phyloP scores from a whole-genome alignment of 1,140 invertebrate species.

The Habropoda laboriosa region DNA sequence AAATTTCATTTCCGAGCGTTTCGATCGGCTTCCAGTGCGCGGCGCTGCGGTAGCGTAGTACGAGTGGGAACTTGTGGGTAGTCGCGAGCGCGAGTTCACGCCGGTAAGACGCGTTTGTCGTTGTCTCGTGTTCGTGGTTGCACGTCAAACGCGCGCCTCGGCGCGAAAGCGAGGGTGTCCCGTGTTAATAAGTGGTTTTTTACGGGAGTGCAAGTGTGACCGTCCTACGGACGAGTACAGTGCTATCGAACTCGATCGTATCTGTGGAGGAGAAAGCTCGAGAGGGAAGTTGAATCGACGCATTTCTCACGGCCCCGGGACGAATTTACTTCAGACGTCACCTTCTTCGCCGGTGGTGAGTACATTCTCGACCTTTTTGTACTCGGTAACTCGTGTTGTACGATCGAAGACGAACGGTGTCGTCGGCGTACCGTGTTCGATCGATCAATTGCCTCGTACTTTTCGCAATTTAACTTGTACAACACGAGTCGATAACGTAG shows the following conservation, averaged over 20 bases:
- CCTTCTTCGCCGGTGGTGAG: slow-evolving; percentile 47
- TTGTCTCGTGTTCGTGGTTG: slow-evolving; percentile 20
- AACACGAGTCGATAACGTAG: slow-evolving; percentile 11
- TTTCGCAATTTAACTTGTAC: neutral
- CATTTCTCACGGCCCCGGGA: neutral
- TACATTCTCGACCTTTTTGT: neutral
- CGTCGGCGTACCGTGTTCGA: neutral
- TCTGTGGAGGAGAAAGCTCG: slow-evolving; percentile 3
- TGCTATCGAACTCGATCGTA: slow-evolving; percentile 48
- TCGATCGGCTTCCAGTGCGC: slow-evolving; percentile 41
- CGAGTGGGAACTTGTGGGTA: slow-evolving; percentile 39
- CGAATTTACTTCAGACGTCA: slow-evolving; percentile 36
- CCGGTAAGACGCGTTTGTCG: slow-evolving; percentile 40
- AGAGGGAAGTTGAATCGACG: neutral
- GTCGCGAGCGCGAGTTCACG: slow-evolving; percentile 70
- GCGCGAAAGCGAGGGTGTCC: slow-evolving; percentile 45
- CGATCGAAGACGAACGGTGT: neutral
- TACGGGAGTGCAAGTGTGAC: slow-evolving; percentile 46
- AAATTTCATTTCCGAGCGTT: slow-evolving; percentile 52
- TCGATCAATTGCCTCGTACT: neutral
- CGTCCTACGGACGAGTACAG: slow-evolving; percentile 23
- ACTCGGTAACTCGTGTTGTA: neutral
- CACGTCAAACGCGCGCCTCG: slow-evolving; percentile 53
- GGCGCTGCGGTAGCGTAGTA: slow-evolving; percentile 51
- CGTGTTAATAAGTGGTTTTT: slow-evolving; percentile 33